Evolutionary conservation across 1,140 invertebrate species (phyloP).

Genomic region (Sesamia nonagrioides): DNA sequence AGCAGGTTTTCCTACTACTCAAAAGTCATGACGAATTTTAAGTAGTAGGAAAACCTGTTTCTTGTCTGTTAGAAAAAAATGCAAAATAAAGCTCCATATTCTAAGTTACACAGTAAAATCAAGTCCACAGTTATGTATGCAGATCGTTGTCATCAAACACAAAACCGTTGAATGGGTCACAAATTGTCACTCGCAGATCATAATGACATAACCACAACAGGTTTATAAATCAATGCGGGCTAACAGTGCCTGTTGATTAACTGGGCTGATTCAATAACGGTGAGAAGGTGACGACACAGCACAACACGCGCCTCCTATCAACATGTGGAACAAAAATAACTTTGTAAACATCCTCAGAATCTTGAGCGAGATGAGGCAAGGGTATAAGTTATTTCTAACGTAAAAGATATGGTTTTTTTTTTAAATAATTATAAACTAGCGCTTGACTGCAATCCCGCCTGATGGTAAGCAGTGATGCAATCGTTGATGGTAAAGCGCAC

Average conservation of each 20-base stretch:
- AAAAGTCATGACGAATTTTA: neutral
- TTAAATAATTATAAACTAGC: too few relatives aligned
- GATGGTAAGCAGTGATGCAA: too few relatives aligned
- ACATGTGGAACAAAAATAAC: conserved; percentile 41
- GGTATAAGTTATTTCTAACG: neutral
- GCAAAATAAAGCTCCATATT: neutral
- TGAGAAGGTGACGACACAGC: conserved; percentile 2
- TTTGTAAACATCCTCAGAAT: conserved; percentile 29
- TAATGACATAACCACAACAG: conserved; percentile 43
- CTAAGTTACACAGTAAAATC: neutral
- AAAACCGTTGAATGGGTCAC: conserved; percentile 24
- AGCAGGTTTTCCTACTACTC: neutral
- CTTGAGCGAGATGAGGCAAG: neutral
- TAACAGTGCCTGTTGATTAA: conserved; percentile 44
- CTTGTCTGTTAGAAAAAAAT: neutral
- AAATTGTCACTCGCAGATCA: conserved; percentile 5
- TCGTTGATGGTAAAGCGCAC: too few relatives aligned
- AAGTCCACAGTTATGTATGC: neutral
- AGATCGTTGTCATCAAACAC: neutral
- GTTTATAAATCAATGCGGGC: conserved; percentile 23
- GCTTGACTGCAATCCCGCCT: too few relatives aligned
- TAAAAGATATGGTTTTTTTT: neutral
- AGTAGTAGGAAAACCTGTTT: too few relatives aligned
- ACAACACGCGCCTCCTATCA: conserved; percentile 4
- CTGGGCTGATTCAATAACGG: conserved; percentile 39